phyloP scores from a whole-genome alignment of 2,888 invertebrate genomes.

The Drosophila fungiperda region DNA sequence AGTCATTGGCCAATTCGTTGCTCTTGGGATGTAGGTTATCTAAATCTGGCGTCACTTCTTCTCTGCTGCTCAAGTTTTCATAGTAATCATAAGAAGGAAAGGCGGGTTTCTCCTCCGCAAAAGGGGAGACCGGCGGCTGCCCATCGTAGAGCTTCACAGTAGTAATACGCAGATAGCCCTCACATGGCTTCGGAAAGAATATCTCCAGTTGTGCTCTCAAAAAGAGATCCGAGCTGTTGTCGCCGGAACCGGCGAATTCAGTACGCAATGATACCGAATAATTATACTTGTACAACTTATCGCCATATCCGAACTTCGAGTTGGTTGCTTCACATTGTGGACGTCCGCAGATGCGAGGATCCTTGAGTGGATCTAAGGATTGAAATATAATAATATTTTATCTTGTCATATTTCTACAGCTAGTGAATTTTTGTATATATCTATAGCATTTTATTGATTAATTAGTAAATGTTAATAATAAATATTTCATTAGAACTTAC shows the following conservation, averaged over 20 bases:
- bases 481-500: constrained; percentile 55
- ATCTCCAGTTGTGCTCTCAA: constrained; percentile 87
- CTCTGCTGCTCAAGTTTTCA: constrained; percentile 54
- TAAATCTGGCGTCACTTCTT: constrained; percentile 31
- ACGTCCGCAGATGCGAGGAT: constrained; percentile 90
- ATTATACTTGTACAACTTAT: constrained; percentile 88
- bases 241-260: constrained; percentile 89
- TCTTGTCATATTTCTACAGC: background rate
- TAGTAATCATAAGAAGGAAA: constrained; percentile 75
- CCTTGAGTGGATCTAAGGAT: constrained; percentile 89
- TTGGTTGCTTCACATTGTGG: constrained; percentile 87
- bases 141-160: constrained; percentile 88
- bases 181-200: constrained; percentile 90
- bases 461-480: background rate
- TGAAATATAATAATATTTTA: background rate
- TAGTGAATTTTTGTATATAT: background rate
- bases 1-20: constrained; percentile 86
- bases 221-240: constrained; percentile 89
- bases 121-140: constrained; percentile 17
- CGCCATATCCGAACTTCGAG: constrained; percentile 81
- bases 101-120: constrained; percentile 19
- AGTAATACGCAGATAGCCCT: constrained; percentile 89
- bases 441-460: background rate
- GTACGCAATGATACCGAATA: constrained; percentile 90
- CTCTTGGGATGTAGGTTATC: constrained; percentile 80